Evolutionary conservation across 64 coral and sea anemone genomes (phyloP), one percentile per base, ranked within the genome.

Genomic region (Acropora tenuis): DNA sequence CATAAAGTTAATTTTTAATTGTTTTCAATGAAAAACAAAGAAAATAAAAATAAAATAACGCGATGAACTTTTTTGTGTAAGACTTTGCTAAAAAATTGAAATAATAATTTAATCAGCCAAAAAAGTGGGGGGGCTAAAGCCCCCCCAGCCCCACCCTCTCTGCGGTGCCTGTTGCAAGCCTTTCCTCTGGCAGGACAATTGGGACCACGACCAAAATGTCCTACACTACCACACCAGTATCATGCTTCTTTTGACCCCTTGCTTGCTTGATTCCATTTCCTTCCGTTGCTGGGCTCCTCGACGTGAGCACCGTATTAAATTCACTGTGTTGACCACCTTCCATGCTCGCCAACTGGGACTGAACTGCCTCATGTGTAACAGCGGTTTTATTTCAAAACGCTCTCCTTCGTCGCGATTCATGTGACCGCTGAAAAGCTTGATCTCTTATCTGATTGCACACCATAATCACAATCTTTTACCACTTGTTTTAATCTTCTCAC

Each of bases 401-500:
- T 79, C 77, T 20, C 77, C 77, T 79, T 18, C n/a, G 12, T 49
- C 77, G 6, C 55, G 30, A 79, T 1, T 79, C 49, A 79, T 79
- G 77, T 18, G 77, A 53, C 4, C 47, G 48, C 30, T 30, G 30
- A 30, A 30, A 30, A 30, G 30, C 30, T 30, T 30, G 30, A 30
- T 30, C 30, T 30, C 30, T 79, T 79, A 48, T 79, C 77, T 2
- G 16, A 47, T 40, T 79, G 77, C 1, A 53, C 77, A n/a, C 49
- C 67, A 69, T 17, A 55, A 55, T 55, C 52, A 55, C 52, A 55
- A 55, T 55, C 52, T 55, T 55, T 55, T 5, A 55, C 52, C 15
- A 13, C 67, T 20, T 69, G 1, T 69, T 1, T 0, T 69, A 69
- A 30, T 17, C 67, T 69, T 6, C 11, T 69, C 1, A 69, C 67